Conservation (phyloP, 2,888 invertebrate genomes). For the Endomychus coccineus region DNA sequence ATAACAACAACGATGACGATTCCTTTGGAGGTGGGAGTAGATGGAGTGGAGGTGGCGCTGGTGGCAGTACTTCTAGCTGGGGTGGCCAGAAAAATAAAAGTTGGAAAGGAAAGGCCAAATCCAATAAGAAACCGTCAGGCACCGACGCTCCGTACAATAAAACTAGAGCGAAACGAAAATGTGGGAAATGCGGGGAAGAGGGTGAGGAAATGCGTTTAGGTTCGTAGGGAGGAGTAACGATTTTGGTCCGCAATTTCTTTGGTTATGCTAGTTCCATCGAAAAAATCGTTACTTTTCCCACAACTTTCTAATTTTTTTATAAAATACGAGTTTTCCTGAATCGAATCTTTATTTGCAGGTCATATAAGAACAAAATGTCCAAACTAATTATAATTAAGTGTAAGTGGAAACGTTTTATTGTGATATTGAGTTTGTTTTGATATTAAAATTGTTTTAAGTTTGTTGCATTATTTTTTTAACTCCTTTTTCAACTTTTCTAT, state of each 20-base stretch:
- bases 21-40: slow-evolving; percentile 27
- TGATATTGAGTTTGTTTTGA: no score
- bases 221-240: no score
- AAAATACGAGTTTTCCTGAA: no score
- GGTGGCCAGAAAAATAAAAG: slow-evolving; percentile 22
- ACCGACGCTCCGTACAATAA: slow-evolving; percentile 26
- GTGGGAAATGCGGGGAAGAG: slow-evolving; percentile 66
- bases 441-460: slow-evolving; percentile 5
- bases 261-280: no score
- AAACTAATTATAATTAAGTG: slow-evolving; percentile 23
- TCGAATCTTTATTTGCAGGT: slow-evolving; percentile 35
- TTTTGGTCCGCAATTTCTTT: no score
- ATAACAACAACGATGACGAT: slow-evolving; percentile 16
- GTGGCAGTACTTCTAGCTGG: slow-evolving; percentile 24
- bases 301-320: no score
- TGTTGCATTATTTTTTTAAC: slow-evolving; percentile 7
- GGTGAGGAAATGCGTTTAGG: slow-evolving; percentile 48
- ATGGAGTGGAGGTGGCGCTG: slow-evolving; percentile 33
- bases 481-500: slow-evolving; percentile 46
- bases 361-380: slow-evolving; percentile 56
- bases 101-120: slow-evolving; percentile 17
- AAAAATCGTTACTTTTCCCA: no score
- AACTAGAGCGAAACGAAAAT: slow-evolving; percentile 50
- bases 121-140: slow-evolving; percentile 10
- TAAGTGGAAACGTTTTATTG: no score